Base-by-base conservation (phyloP, 2,797 vertebrate species). In the Oreochromis grahami region DNA sequence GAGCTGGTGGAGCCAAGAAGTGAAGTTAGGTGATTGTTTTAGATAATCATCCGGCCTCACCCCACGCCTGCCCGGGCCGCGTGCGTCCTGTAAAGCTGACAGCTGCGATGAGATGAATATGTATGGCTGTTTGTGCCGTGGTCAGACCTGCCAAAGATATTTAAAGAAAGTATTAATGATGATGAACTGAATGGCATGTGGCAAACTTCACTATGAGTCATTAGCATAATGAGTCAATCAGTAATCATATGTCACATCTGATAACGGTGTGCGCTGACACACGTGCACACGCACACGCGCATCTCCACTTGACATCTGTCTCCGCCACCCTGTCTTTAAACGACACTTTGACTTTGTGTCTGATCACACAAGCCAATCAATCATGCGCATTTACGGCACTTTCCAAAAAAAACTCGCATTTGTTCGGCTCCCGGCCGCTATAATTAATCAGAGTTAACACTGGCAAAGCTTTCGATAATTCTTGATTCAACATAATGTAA, bases 381-480 rank as follows among this genome's bases (percentile, higher is more conserved):
- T 89, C 78, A 50, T 14, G 34, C 51, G 76, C 77, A 50, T 90
- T 92, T 93, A 43, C 76, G 82, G 1, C 82, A 60, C 41, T 74
- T 90, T 85, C 79, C 81, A 85, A 93, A 94, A 89, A 87, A 83
- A 63, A 0, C 32, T 78, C 53, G 32, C 34, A 70, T 88, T 86
- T 60, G 70, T 74, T 74, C 5, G 11, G 70, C 70, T n/a, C 45
- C 45, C 38, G 84, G 82, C 84, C 63, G 21, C 53, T 77, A 32
- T 89, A 86, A 94, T 95, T 90, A 93, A 95, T 95, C 92, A 89
- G 38, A 86, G 83, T 93, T 87, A 92, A 89, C 82, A 83, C 76
- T 52, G 32, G 76, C 84, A 84, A 88, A 88, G 88, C 83, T 79
- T 90, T 89, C 55, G 13, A 91, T 94, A 82, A 92, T 88, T 92